phyloP scores from a whole-genome alignment of 2,797 vertebrate genomes.

The Bovichtus variegatus region DNA sequence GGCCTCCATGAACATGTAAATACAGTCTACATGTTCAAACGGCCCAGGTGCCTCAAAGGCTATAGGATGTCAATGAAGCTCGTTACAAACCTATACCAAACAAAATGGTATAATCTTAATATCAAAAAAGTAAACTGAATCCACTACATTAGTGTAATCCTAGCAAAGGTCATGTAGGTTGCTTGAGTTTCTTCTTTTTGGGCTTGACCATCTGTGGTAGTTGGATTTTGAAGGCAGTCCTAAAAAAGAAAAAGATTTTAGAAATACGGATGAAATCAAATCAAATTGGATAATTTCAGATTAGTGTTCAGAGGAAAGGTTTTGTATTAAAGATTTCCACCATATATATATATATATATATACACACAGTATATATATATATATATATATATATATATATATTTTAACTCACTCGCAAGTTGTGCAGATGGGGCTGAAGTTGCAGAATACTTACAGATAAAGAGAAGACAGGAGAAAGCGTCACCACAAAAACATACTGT shows the following conservation, averaged over 20 bases:
- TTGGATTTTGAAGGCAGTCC: constrained; percentile 98
- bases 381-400: too few species aligned
- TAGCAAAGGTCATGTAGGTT: constrained; percentile 70
- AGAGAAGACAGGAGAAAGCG: constrained; percentile 13
- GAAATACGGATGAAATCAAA: not conserved
- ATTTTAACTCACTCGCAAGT: constrained; percentile 95
- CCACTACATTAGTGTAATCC: not conserved
- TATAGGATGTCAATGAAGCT: not conserved
- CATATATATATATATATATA: too few species aligned
- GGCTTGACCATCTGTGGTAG: constrained; percentile 95
- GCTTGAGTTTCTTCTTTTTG: constrained; percentile 96
- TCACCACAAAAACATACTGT: not conserved
- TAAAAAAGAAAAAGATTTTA: constrained; percentile 58
- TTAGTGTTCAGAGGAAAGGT: not conserved
- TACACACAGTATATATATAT: too few species aligned
- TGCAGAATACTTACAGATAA: constrained; percentile 92
- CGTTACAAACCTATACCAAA: constrained; percentile 6
- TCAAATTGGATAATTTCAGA: not conserved
- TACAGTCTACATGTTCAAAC: not conserved
- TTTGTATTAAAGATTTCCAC: not conserved
- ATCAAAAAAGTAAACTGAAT: constrained; percentile 19
- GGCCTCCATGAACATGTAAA: not conserved
- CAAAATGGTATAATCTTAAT: not conserved
- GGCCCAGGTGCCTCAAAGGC: not conserved
- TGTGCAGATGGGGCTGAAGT: constrained; percentile 99